Percentiles rank a stretch among this genome's conserved stretches.
These are phyloP conservation scores for Harpagus bidentatus DNA, from an alignment of 2,113 vertebrate genomes.

Conservation along the genomic window DNA sequence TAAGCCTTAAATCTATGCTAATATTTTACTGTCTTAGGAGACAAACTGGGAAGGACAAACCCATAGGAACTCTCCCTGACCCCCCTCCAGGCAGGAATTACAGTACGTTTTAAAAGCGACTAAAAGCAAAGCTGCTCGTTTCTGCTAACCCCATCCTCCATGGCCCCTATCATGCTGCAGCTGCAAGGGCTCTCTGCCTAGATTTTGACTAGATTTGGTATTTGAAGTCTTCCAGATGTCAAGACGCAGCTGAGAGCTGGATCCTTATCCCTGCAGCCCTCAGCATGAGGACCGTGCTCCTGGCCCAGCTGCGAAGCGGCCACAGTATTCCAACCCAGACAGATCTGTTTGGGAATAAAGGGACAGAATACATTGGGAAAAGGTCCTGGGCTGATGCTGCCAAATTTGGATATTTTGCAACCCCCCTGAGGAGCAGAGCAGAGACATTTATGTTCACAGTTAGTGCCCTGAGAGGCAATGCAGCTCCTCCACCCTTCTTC, in stretches of 20 bases:
- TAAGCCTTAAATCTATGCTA: background rate
- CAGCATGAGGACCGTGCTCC: background rate
- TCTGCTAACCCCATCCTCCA: background rate
- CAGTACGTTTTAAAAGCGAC: background rate
- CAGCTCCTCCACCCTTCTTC: background rate
- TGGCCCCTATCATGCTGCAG: background rate
- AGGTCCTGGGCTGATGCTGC: background rate
- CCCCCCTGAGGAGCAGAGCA: background rate
- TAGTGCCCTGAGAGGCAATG: background rate
- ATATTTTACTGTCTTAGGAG: background rate
- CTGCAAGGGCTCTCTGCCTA: slow-evolving; percentile 8
- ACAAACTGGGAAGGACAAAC: background rate
- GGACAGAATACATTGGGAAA: background rate
- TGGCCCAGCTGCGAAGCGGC: background rate
- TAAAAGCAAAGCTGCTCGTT: background rate
- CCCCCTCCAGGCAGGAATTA: background rate
- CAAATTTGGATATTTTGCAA: background rate
- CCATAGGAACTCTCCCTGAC: background rate
- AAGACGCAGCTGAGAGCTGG: background rate
- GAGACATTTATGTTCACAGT: background rate
- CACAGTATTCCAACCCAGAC: background rate
- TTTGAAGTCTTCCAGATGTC: slow-evolving; percentile 29
- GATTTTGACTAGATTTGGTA: background rate
- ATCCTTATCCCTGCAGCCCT: background rate
- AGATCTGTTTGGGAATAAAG: background rate